Evolutionary conservation across 1,140 invertebrate genomes (phyloP), one percentile per base, ranked within the genome.

Genomic region (Euura lappo): DNA sequence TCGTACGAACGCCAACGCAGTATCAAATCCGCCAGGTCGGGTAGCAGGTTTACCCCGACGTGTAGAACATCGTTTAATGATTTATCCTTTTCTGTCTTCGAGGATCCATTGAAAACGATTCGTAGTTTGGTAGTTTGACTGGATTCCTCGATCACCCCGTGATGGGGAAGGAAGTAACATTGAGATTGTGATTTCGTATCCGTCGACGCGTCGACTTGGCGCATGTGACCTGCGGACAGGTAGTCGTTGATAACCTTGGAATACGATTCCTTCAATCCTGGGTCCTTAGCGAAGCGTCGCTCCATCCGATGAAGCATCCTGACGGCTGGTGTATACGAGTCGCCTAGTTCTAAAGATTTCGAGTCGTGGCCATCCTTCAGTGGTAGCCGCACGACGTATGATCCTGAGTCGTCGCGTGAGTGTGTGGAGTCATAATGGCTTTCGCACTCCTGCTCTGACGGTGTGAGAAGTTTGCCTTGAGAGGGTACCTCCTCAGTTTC

Each of bases 241-340:
- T 83, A 84, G 72, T 85, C 82, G 3, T 65, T 7, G 43, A 85
- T 80, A 74, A 84, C 80, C 28, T 82, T 75, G 44, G 1, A 42
- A 73, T 72, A 2, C 72, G 67, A 8, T 67, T 28, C 7, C 68
- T 44, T 69, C 71, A 71, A 45, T 13, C 46, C 8, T 66, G 8
- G 28, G 66, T 42, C 43, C 46, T 44, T 10, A 6, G 8, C 46
- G 65, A 6, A n/a, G 4, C 45, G 11, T 28, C 66, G 66, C 43
- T 67, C 66, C 8, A 28, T 28, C 0, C 28, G 2, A 11, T 13
- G 43, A 2, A 13, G 6, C 66, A 67, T 11, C 6, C 66, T 8
- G 8, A 8, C 28, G 13, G 8, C 13, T 44, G 43, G 7, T 67
- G 43, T 67, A 11, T 67, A 6, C 8, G 28, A 11, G 8, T 28